These are phyloP conservation scores for Numenius phaeopus DNA, from an alignment of 2,797 vertebrate genomes.

Conservation along the genomic window DNA sequence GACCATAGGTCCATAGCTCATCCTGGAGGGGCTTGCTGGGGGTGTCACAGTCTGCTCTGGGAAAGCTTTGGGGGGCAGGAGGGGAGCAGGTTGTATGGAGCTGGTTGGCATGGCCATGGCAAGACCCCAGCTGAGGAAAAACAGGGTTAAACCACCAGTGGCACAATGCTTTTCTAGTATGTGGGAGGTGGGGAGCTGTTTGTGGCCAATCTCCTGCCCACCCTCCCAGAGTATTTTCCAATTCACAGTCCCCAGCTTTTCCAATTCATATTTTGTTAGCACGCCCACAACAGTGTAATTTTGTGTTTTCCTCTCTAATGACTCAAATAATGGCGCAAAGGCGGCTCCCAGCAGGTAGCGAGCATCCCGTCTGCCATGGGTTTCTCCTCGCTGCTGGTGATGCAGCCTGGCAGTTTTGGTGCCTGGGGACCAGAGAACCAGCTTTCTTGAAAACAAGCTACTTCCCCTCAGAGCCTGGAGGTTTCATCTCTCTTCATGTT, in stretches of 20 bases:
- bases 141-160: rapidly evolving
- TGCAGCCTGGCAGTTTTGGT: background rate
- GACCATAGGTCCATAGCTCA: background rate
- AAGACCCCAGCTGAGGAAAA: background rate
- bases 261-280: background rate
- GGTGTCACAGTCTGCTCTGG: background rate
- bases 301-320: background rate
- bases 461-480: background rate
- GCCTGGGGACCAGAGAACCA: background rate
- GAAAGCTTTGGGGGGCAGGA: background rate
- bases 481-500: background rate
- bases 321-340: background rate
- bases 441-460: background rate
- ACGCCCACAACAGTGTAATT: rapidly evolving
- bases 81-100: background rate
- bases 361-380: background rate
- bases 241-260: background rate
- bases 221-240: background rate
- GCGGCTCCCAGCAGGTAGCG: background rate
- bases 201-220: rapidly evolving
- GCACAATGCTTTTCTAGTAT: rapidly evolving
- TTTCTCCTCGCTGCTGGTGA: rapidly evolving
- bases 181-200: background rate
- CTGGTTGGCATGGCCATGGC: rapidly evolving
- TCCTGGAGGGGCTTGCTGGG: background rate